Conservation (phyloP, 2,113 vertebrate species). For the Circaetus cinerascens region DNA sequence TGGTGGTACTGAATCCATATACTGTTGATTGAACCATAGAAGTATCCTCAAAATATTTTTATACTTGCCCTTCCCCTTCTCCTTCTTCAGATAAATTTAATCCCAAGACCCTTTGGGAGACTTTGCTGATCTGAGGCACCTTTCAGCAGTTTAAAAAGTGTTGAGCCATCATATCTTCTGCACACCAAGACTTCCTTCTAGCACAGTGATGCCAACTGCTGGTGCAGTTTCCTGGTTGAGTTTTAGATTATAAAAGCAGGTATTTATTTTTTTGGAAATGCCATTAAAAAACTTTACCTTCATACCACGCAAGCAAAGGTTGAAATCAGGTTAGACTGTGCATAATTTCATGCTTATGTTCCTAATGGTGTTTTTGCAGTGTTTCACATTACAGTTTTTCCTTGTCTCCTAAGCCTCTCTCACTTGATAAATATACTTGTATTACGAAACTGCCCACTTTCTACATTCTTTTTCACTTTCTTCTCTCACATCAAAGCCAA, state of each 20-base stretch:
- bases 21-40: not conserved
- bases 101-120: not conserved
- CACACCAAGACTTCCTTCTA: not conserved
- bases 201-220: not conserved
- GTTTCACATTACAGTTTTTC: slow-evolving; percentile 51
- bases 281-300: not conserved
- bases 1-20: not conserved
- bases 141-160: not conserved
- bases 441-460: slow-evolving; percentile 37
- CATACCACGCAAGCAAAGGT: not conserved
- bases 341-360: slow-evolving; percentile 7
- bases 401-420: not conserved
- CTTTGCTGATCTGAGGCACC: not conserved
- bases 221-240: not conserved
- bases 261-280: slow-evolving; percentile 19
- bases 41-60: not conserved
- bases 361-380: slow-evolving; percentile 38
- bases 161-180: not conserved
- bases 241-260: not conserved
- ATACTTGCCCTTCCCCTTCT: not conserved
- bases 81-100: not conserved
- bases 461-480: slow-evolving; percentile 49
- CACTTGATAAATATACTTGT: slow-evolving; percentile 43
- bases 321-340: slow-evolving; percentile 3
- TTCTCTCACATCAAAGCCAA: slow-evolving; percentile 58